Evolutionary conservation across 2,113 vertebrate genomes (phyloP).

Genomic region (Boleophthalmus pectinirostris): DNA sequence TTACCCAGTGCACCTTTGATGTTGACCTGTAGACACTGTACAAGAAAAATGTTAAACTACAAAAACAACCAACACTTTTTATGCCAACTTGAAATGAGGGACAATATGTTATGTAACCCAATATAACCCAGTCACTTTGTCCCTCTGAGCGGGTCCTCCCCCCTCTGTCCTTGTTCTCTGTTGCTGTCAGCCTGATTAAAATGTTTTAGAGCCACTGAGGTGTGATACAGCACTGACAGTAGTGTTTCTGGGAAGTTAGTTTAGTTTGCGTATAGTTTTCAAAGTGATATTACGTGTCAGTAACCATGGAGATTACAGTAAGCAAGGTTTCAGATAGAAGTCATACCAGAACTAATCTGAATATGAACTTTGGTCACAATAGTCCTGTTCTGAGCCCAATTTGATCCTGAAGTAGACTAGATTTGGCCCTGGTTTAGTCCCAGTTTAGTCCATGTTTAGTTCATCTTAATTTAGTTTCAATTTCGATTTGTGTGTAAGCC

Average conservation of each 20-base stretch:
- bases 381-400: not conserved
- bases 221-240: constrained; percentile 43
- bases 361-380: not conserved
- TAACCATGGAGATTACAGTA: not conserved
- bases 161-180: constrained; percentile 37
- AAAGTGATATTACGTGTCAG: not conserved
- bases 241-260: constrained; percentile 30
- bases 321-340: not conserved
- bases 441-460: too few relatives aligned
- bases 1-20: not conserved
- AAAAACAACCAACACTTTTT: not conserved
- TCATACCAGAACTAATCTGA: not conserved
- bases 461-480: too few relatives aligned
- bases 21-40: not conserved
- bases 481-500: too few relatives aligned
- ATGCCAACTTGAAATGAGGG: not conserved
- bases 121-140: constrained; percentile 37
- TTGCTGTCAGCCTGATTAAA: constrained; percentile 67
- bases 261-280: not conserved
- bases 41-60: not conserved
- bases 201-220: constrained; percentile 66
- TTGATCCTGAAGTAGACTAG: not conserved
- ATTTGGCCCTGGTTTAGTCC: too few relatives aligned
- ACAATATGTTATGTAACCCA: constrained; percentile 29
- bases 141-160: not conserved